phyloP scores from a whole-genome alignment of 2,888 invertebrate species.

The Tachina fera region DNA sequence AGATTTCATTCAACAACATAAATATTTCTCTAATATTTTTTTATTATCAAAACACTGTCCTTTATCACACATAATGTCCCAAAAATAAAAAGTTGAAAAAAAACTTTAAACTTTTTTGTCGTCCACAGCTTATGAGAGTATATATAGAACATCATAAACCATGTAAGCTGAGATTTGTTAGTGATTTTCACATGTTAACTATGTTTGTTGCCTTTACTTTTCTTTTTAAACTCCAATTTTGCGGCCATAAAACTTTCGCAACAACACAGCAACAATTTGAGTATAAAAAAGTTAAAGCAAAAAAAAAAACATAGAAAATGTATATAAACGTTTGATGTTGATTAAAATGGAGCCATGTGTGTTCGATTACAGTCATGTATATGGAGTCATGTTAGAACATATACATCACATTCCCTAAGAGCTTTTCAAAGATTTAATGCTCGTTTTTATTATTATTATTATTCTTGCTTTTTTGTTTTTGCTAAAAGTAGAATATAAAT shows the following conservation, averaged over 20 bases:
- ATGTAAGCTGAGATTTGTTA: slow-evolving; percentile 71
- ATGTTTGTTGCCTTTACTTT: slow-evolving; percentile 43
- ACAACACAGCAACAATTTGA: slow-evolving; percentile 30
- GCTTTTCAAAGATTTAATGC: slow-evolving; percentile 69
- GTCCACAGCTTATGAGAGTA: slow-evolving; percentile 17
- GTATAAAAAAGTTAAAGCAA: not conserved
- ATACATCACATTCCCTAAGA: slow-evolving; percentile 49
- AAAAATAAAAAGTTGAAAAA: not conserved
- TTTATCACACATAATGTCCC: not conserved
- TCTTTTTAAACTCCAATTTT: slow-evolving; percentile 68
- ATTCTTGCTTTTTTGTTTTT: slow-evolving; percentile 21
- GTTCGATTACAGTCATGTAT: slow-evolving; percentile 67
- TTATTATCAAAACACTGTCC: not conserved
- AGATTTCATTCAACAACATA: too few relatives aligned
- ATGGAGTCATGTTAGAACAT: not conserved
- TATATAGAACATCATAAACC: slow-evolving; percentile 67
- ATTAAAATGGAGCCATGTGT: slow-evolving; percentile 74
- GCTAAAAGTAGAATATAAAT: slow-evolving; percentile 61
- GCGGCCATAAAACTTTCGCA: slow-evolving; percentile 68
- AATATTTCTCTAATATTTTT: too few relatives aligned
- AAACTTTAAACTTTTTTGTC: slow-evolving; percentile 22
- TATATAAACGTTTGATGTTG: slow-evolving; percentile 71
- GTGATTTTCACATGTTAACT: slow-evolving; percentile 68
- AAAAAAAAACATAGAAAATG: slow-evolving; percentile 19
- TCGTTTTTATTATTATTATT: slow-evolving; percentile 44